Base-by-base conservation (phyloP, 92 coral and sea anemone species). In the Palythoa grandis region DNA sequence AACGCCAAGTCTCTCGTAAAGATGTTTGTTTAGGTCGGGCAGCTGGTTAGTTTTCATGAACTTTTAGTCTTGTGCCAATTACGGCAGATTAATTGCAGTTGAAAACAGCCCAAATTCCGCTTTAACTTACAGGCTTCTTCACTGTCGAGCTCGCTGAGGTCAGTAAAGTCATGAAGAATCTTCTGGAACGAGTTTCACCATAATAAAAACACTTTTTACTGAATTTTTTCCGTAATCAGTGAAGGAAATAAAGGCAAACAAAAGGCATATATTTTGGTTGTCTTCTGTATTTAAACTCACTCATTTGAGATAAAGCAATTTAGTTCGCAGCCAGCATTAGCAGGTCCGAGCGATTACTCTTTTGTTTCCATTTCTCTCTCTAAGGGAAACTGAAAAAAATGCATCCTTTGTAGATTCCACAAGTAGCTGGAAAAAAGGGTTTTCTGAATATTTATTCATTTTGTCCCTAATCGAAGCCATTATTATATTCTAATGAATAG, bases 31-130 rank as follows among this genome's bases (percentile, higher is more conserved):
- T 80, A 65, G 63, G 8, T 78, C 17, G 11, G 56, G 83, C 83
- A 78, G 83, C 71, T 78, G 83, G 72, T 37, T 25, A 25, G 74
- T 48, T 69, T 69, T 69, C 43, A 10, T 19, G 52, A 39, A 54
- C 40, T 80, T 80, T 80, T n/a, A 43, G 72, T 65, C 40, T 66
- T 80, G 85, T 68, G 82, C 82, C 82, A 76, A 76, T 80, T 80
- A 48, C 43, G 40, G 74, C 72, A 79, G 72, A 24, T 79, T 63
- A 63, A 79, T 65, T 67, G 65, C 16, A 10, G 47, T 66, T 66
- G 74, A 67, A 66, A 48, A 40, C 35, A 20, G 63, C 65, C 39
- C 60, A 63, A 3, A 9, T 37, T 67, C 16, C 15, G 1, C 24
- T 37, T 52, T 29, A 9, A 14, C 40, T 67, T 69, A 69, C 17